phyloP scores from a whole-genome alignment of 2,113 vertebrate species.

The Opisthocomus hoazin region DNA sequence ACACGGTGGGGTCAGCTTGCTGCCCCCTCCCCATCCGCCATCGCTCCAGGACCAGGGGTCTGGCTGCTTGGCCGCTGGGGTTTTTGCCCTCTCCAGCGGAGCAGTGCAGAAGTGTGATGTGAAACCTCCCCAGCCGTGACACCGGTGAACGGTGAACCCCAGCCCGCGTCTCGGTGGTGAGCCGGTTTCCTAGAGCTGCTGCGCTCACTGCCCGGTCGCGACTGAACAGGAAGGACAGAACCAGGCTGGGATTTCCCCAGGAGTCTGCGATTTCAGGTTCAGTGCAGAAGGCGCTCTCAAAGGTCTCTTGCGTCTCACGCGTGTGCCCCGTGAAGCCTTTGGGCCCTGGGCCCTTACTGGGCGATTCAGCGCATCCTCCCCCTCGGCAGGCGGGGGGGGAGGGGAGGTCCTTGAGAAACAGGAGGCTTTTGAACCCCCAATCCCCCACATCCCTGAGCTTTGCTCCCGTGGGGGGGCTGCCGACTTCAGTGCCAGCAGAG shows the following conservation, averaged over 20 bases:
- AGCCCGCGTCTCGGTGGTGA: accelerated
- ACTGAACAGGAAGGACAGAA: background rate
- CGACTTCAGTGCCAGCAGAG: background rate
- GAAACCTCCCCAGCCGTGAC: background rate
- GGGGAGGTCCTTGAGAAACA: background rate
- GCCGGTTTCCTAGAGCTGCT: background rate
- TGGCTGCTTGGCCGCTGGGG: background rate
- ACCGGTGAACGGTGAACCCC: background rate
- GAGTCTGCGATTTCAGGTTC: background rate
- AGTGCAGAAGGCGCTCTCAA: background rate
- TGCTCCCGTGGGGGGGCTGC: background rate
- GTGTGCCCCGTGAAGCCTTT: background rate
- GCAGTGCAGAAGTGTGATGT: background rate
- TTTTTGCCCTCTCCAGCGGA: background rate
- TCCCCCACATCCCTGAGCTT: background rate
- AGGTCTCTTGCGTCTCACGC: background rate
- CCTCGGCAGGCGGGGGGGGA: background rate
- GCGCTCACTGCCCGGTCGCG: accelerated
- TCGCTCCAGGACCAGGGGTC: background rate
- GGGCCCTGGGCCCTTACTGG: background rate
- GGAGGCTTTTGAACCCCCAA: background rate
- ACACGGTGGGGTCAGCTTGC: accelerated
- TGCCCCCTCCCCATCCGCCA: background rate
- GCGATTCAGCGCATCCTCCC: background rate
- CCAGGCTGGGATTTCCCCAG: background rate